A percentile compares a stretch with the other conserved stretches of the same genome.
These are phyloP conservation scores for Apomyelois bistriatella DNA, from an alignment of 2,888 invertebrate species.

Conservation along the genomic window DNA sequence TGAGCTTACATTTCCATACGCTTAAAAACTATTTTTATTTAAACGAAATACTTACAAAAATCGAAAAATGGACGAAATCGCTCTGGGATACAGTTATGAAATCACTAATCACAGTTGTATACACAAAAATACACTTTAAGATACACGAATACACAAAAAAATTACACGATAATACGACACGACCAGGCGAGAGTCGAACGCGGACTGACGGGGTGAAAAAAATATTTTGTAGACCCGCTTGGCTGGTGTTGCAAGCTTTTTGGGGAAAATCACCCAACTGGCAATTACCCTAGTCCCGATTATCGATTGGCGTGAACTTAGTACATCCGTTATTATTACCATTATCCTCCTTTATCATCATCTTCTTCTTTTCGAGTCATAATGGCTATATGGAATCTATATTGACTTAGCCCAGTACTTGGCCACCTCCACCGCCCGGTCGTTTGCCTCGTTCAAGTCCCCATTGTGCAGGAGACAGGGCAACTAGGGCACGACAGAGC, in stretches of 20 bases:
- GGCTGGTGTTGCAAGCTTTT: constrained; percentile 11
- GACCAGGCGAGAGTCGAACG: constrained; percentile 21
- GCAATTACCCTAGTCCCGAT: background rate
- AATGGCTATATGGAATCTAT: too few relatives aligned
- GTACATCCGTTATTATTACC: too few relatives aligned
- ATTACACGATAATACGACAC: background rate
- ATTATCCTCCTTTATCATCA: too few relatives aligned
- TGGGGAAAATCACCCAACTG: background rate
- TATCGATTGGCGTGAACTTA: background rate
- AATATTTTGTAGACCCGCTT: constrained; percentile 33
- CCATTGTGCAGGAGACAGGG: too few relatives aligned
- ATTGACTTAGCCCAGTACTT: too few relatives aligned
- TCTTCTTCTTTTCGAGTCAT: too few relatives aligned
- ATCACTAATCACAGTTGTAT: background rate
- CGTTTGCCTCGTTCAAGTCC: too few relatives aligned
- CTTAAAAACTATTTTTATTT: background rate
- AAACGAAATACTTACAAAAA: constrained; percentile 1
- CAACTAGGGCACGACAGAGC: too few relatives aligned
- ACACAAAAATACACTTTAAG: background rate
- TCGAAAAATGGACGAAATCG: constrained; percentile 12
- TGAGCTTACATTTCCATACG: background rate
- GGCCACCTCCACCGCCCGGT: too few relatives aligned
- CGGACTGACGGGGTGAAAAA: constrained; percentile 34
- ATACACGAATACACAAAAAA: constrained; percentile 6
- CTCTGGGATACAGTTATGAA: constrained; percentile 3